Conservation (phyloP, 2,797 vertebrate genomes). For the Rhadinocentrus ornatus region DNA sequence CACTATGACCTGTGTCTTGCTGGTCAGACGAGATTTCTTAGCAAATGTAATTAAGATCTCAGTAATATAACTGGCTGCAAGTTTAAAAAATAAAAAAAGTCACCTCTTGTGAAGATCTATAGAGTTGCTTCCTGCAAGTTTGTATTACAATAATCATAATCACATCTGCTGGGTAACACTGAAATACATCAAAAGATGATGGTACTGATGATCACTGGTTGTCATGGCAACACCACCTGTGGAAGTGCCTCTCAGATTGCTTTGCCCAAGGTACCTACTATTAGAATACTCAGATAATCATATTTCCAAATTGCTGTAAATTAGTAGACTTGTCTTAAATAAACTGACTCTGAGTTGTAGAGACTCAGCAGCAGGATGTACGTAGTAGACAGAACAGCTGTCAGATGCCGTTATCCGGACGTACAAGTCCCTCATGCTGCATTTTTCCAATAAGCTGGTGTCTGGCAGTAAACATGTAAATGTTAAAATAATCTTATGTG, state of each 20-base stretch:
- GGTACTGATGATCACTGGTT: constrained; percentile 25
- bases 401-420: constrained; percentile 28
- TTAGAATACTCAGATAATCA: constrained; percentile 12
- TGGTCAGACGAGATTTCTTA: not conserved
- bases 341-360: constrained; percentile 2
- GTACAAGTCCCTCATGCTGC: constrained; percentile 34
- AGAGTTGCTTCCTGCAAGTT: constrained; percentile 2
- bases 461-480: constrained; percentile 47
- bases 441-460: constrained; percentile 30
- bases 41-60: not conserved
- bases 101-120: constrained; percentile 6
- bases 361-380: constrained; percentile 8
- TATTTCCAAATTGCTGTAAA: constrained; percentile 23
- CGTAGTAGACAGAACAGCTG: constrained; percentile 34
- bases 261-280: constrained; percentile 4
- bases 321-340: constrained; percentile 11
- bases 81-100: not conserved
- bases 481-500: constrained; percentile 51
- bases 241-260: constrained; percentile 9
- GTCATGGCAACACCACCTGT: constrained; percentile 37
- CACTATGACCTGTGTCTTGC: not conserved
- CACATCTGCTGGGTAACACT: constrained; percentile 38
- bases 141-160: not conserved
- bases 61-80: constrained; percentile 18
- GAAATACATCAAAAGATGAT: constrained; percentile 31